Percentiles rank a stretch among this genome's conserved stretches.
Conservation (phyloP, 1,140 invertebrate genomes). For the Eupeodes corollae region DNA sequence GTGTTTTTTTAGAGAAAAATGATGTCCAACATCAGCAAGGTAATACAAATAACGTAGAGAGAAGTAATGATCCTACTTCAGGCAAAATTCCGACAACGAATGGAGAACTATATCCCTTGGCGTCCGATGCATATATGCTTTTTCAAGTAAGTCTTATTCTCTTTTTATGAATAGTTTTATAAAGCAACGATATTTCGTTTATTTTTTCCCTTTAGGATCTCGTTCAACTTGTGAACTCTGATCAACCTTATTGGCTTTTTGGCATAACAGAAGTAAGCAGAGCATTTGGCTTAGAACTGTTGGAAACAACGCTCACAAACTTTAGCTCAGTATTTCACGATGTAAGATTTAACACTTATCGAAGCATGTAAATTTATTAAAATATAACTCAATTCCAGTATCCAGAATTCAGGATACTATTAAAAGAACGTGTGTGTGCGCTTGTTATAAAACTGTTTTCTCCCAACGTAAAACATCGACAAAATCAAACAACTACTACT, state of each 20-base stretch:
- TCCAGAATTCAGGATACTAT: constrained; percentile 83
- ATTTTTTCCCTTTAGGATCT: constrained; percentile 57
- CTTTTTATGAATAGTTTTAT: too few species aligned
- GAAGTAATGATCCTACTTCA: not conserved
- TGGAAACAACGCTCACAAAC: constrained; percentile 85
- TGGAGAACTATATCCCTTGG: constrained; percentile 76
- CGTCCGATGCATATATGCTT: constrained; percentile 88
- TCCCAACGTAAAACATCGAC: constrained; percentile 86
- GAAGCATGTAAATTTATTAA: not conserved
- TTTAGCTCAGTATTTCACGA: constrained; percentile 88
- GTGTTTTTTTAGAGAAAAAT: constrained; percentile 60
- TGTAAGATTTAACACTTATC: constrained; percentile 42
- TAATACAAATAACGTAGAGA: not conserved
- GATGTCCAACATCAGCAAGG: constrained; percentile 17
- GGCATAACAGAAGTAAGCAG: constrained; percentile 95
- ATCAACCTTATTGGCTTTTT: constrained; percentile 87
- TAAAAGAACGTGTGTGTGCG: constrained; percentile 95
- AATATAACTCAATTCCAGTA: constrained; percentile 49
- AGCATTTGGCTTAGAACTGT: constrained; percentile 88
- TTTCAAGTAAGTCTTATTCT: constrained; percentile 60
- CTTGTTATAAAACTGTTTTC: constrained; percentile 96
- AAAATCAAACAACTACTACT: constrained; percentile 37
- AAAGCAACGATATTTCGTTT: constrained; percentile 5
- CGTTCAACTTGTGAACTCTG: constrained; percentile 90
- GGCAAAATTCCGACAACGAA: not conserved